phyloP scores from a whole-genome alignment of 2,888 invertebrate species.

The Julus scandinavius region DNA sequence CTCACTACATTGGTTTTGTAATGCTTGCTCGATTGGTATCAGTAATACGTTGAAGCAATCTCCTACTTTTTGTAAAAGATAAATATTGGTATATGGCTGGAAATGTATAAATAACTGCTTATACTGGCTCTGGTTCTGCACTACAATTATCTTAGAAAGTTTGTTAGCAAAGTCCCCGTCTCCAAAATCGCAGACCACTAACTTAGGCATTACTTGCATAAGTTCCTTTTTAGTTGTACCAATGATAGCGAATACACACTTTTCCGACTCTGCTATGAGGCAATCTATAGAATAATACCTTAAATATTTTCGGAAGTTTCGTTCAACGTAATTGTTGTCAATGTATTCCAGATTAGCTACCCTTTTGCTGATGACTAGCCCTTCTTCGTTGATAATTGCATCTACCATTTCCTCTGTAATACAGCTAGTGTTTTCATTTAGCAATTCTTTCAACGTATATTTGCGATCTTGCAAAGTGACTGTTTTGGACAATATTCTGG shows the following conservation, averaged over 20 bases:
- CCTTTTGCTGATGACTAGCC: background rate
- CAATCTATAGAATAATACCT: background rate
- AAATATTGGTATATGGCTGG: background rate
- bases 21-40: background rate
- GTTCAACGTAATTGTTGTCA: background rate
- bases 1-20: background rate
- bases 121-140: background rate
- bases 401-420: slow-evolving; percentile 7
- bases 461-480: background rate
- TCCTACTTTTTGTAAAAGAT: background rate
- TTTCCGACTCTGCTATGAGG: background rate
- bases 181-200: background rate
- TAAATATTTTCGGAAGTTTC: background rate
- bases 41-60: too few relatives aligned
- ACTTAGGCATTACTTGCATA: background rate
- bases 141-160: slow-evolving; percentile 15
- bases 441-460: background rate
- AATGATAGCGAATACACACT: background rate
- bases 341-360: background rate
- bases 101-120: background rate
- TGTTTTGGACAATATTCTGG: background rate
- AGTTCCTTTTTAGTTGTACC: background rate
- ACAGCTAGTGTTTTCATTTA: background rate
- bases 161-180: background rate
- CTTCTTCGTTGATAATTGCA: background rate